Conservation (phyloP, 2,888 invertebrate genomes). For the Blera fallax region DNA sequence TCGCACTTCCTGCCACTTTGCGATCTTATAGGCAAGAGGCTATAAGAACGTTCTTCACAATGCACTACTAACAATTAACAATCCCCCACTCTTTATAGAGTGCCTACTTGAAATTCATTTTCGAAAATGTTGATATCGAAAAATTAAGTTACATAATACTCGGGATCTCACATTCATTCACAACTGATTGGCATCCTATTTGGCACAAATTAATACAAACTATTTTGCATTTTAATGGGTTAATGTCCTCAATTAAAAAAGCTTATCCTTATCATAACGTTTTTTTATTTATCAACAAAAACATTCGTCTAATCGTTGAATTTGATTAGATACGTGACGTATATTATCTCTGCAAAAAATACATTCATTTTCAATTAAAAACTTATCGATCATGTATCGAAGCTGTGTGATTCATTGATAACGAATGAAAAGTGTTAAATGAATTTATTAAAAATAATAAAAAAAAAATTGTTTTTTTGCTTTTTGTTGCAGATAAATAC, state of each 20-base stretch:
- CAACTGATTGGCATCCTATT: background rate
- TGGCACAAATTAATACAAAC: background rate
- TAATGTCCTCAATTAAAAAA: background rate
- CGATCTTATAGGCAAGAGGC: background rate
- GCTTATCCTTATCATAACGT: background rate
- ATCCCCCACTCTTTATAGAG: too few species aligned
- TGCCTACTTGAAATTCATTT: too few species aligned
- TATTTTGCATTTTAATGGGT: background rate
- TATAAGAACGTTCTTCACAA: background rate
- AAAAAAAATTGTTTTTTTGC: background rate
- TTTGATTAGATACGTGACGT: conserved; percentile 24
- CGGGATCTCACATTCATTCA: too few species aligned
- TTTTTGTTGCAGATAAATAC: conserved; percentile 30
- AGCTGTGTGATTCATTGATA: conserved; percentile 17
- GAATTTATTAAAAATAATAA: conserved; percentile 2
- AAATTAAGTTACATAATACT: too few species aligned
- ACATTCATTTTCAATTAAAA: conserved; percentile 56
- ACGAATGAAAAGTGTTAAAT: background rate
- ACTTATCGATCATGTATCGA: conserved; percentile 37
- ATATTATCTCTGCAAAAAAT: conserved; percentile 8
- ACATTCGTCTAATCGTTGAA: background rate
- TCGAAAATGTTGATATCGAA: too few species aligned
- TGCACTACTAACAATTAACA: too few species aligned
- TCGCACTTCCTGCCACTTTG: background rate
- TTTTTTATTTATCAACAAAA: background rate